Base-by-base conservation (phyloP, 1,140 invertebrate genomes). In the Luehdorfia chinensis region DNA sequence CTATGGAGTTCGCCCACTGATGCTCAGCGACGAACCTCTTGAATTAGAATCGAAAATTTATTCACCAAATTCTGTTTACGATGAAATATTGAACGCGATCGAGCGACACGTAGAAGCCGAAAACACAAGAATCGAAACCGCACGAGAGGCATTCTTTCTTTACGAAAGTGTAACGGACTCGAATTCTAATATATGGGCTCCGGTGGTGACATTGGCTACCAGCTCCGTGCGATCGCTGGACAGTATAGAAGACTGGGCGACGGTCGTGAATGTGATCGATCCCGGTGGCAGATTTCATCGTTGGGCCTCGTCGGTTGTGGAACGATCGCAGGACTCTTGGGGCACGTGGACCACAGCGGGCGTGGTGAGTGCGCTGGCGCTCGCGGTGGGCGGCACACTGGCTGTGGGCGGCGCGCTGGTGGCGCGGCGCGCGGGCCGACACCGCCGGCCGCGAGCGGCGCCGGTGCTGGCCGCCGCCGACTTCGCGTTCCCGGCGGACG, bases 401-500 rank as follows among this genome's bases (percentile, higher is more conserved):
- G 41, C 46, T 9, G 46, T 54, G n/a, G 55, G 41, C 3, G 59
- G 43, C 8, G 47, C 34, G 34, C 49, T 43, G 6, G 46, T 57
- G 18, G 27, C 43, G 15, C 44, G 23, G 18, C 44, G 15, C 37
- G 52, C 8, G 13, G 44, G 14, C 7, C 58, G 31, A 43, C 55
- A 15, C 1, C 49, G 48, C 25, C 54, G 57, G 13, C 55, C 51
- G 31, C 51, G 57, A 4, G 57, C 27, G 16, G 58, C 55, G 21
- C 59, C 51, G 5, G 47, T 75, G 14, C 58, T 83, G 6, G 36
- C 62, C 2, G 49, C 69, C 2, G 45, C 53, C 7, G 68, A 79
- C 28, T 76, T 83, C 49, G 28, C 63, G 2, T 78, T 80, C 32
- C 76, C 76, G 6, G 64, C 68, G 3, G 76, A 78, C 18, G 78